Conservation (phyloP, 2,888 invertebrate species). For the Drosophila melanocephala region DNA sequence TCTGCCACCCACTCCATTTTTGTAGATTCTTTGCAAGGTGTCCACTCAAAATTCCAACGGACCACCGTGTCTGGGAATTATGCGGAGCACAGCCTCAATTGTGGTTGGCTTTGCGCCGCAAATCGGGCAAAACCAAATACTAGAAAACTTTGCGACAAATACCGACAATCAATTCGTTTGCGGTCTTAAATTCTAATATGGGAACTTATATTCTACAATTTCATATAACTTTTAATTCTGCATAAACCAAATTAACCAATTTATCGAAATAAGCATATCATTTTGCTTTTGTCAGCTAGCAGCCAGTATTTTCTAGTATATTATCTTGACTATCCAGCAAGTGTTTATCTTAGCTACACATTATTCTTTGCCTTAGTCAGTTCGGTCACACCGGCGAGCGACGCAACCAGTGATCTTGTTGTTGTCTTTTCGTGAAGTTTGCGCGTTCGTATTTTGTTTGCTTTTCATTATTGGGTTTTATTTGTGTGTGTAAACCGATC, state of each 20-base stretch:
- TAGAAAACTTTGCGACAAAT: constrained; percentile 21
- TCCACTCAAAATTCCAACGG: constrained; percentile 50
- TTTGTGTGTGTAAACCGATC: constrained; percentile 13
- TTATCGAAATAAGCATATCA: constrained; percentile 13
- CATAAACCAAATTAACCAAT: not conserved
- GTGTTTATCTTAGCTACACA: not conserved
- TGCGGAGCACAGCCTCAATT: constrained; percentile 67
- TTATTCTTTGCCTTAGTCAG: not conserved
- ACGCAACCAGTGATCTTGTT: constrained; percentile 58
- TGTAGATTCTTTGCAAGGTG: constrained; percentile 41
- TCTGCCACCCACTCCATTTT: not conserved
- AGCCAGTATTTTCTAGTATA: constrained; percentile 17
- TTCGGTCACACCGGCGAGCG: constrained; percentile 33
- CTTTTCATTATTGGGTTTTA: constrained; percentile 11
- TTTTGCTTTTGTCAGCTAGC: constrained; percentile 16
- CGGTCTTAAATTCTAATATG: not conserved
- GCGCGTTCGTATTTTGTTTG: constrained; percentile 35
- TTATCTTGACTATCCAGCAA: not conserved
- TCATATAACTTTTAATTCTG: not conserved
- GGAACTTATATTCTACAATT: not conserved
- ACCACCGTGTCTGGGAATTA: constrained; percentile 79
- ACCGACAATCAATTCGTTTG: constrained; percentile 25
- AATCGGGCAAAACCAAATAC: constrained; percentile 49
- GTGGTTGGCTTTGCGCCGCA: constrained; percentile 63
- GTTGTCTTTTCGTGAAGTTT: constrained; percentile 46